Conservation (phyloP, 2,113 vertebrate genomes). For the Dipodomys merriami region DNA sequence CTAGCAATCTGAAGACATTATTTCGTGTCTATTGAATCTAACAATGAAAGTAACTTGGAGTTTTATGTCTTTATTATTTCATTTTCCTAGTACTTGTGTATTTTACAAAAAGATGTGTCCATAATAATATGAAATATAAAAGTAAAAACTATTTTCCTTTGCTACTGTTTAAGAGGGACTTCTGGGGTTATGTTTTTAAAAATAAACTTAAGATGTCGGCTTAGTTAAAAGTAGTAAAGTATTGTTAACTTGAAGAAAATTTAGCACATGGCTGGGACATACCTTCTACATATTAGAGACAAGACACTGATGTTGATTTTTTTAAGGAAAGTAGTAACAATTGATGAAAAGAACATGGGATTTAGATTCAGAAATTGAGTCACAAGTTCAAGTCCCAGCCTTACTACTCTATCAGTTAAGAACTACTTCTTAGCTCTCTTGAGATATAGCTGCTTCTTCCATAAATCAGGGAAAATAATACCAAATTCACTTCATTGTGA, state of each 20-base stretch:
- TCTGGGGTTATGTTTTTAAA: background rate
- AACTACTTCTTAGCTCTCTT: background rate
- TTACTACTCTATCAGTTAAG: background rate
- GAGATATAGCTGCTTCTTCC: conserved; percentile 16
- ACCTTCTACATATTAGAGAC: background rate
- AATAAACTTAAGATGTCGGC: conserved; percentile 23
- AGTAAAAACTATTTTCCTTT: background rate
- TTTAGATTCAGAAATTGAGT: background rate
- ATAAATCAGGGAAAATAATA: background rate
- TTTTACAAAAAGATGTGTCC: conserved; percentile 27
- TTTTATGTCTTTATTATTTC: conserved; percentile 42
- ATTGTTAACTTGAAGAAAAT: conserved; percentile 30
- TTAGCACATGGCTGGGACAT: conserved; percentile 13
- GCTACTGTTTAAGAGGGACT: background rate
- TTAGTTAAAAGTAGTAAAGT: conserved; percentile 2
- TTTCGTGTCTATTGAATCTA: background rate
- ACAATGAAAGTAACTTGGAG: background rate
- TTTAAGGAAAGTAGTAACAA: conserved; percentile 22
- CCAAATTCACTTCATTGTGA: background rate
- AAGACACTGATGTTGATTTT: background rate
- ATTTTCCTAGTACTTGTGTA: conserved; percentile 28
- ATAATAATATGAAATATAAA: background rate
- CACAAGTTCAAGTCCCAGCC: background rate
- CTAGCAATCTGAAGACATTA: background rate
- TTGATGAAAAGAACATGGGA: background rate